phyloP scores from a whole-genome alignment of 53 echinoderm and acorn worm species.

The Mesocentrotus franciscanus region DNA sequence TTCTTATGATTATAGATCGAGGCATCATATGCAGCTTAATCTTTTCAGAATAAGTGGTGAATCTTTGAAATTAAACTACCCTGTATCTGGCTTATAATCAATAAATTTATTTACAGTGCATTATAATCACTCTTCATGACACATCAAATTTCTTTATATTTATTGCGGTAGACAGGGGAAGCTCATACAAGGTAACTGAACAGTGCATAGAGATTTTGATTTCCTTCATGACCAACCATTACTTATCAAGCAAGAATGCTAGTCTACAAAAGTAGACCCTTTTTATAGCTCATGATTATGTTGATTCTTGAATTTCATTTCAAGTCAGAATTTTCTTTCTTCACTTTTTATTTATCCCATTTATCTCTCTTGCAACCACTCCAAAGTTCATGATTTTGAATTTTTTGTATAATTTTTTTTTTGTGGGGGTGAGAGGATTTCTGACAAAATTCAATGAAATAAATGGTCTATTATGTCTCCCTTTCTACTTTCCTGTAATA shows the following conservation, averaged over 20 bases:
- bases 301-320: neutral
- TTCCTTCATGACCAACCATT: constrained; percentile 17
- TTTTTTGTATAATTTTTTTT: neutral
- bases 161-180: constrained; percentile 10
- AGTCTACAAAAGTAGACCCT: neutral
- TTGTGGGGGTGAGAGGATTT: no score
- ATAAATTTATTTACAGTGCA: neutral
- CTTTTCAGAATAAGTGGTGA: neutral
- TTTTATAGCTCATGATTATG: neutral
- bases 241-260: neutral
- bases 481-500: no score
- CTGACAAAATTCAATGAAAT: no score
- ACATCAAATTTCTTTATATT: neutral
- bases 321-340: neutral
- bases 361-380: neutral
- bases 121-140: neutral
- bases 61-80: neutral
- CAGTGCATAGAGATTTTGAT: neutral
- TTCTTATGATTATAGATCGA: neutral
- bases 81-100: no score
- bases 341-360: neutral
- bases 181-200: neutral
- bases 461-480: no score
- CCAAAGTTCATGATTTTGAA: neutral
- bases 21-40: no score